Percentiles rank a stretch among this genome's conserved stretches.
Conservation (phyloP, 2,113 vertebrate genomes). For the Pitta sordida region DNA sequence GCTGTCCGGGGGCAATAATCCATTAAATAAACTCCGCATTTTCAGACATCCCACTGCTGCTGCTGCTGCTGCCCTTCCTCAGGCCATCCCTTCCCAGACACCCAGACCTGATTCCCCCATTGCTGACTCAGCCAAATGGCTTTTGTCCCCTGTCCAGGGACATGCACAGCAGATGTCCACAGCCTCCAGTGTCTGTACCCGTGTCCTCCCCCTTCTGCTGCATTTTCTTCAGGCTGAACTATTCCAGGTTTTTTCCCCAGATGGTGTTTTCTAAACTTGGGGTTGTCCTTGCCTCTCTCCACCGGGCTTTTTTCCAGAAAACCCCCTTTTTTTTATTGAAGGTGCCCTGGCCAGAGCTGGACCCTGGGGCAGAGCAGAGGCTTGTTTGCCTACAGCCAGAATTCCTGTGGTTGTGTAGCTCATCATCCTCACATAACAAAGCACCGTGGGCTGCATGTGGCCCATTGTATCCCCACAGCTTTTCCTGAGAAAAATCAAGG, state of each 20-base stretch:
- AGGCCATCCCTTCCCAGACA: background rate
- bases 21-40: background rate
- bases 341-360: background rate
- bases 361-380: background rate
- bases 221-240: background rate
- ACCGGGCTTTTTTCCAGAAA: background rate
- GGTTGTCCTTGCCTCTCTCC: background rate
- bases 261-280: background rate
- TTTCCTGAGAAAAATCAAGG: background rate
- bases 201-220: background rate
- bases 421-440: background rate
- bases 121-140: background rate
- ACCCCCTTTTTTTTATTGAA: background rate
- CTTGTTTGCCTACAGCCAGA: background rate
- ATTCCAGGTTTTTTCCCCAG: background rate
- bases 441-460: fast-evolving
- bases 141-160: background rate
- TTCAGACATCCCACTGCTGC: background rate
- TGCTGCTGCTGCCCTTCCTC: background rate
- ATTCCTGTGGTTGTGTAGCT: background rate
- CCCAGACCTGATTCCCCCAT: background rate
- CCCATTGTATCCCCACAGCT: background rate
- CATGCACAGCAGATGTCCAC: background rate
- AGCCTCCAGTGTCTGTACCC: background rate
- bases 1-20: background rate